phyloP scores from a whole-genome alignment of 2,888 invertebrate genomes.

The Oxycera nigricornis region DNA sequence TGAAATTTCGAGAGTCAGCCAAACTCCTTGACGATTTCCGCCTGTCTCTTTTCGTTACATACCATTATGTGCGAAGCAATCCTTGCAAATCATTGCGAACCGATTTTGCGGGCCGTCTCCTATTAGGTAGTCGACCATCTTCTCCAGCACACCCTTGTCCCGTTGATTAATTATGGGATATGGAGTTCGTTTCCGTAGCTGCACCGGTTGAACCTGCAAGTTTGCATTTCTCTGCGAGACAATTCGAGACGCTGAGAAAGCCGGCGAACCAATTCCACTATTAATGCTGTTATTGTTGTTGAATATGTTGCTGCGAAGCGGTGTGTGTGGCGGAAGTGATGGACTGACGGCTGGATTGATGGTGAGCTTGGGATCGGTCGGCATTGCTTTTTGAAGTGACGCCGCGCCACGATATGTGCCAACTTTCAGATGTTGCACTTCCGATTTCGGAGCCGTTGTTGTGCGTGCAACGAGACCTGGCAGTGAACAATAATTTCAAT shows the following conservation, averaged over 20 bases:
- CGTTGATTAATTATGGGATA: slow-evolving; percentile 63
- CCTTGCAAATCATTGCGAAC: slow-evolving; percentile 91
- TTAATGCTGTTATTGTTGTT: slow-evolving; percentile 41
- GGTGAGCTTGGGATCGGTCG: not conserved
- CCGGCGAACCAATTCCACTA: slow-evolving; percentile 2
- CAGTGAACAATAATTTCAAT: not conserved
- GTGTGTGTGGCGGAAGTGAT: not conserved
- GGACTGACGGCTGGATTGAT: slow-evolving; percentile 6
- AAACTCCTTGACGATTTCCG: too few species aligned
- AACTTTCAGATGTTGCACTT: slow-evolving; percentile 4
- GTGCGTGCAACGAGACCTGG: not conserved
- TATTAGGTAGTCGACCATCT: slow-evolving; percentile 90
- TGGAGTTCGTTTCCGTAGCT: slow-evolving; percentile 54
- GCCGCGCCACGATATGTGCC: not conserved
- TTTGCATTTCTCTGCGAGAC: slow-evolving; percentile 17
- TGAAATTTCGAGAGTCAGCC: not conserved
- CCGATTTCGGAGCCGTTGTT: not conserved
- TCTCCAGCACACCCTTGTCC: slow-evolving; percentile 82
- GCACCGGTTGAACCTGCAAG: slow-evolving; percentile 17
- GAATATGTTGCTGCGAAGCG: slow-evolving; percentile 2
- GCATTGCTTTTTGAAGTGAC: not conserved
- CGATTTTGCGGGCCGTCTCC: slow-evolving; percentile 95
- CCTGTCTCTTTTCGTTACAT: slow-evolving; percentile 46
- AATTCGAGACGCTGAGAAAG: slow-evolving; percentile 21
- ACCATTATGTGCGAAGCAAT: slow-evolving; percentile 94